Evolutionary conservation across 2,797 vertebrate genomes (phyloP).

Genomic region (Enteromius trimaculatus): DNA sequence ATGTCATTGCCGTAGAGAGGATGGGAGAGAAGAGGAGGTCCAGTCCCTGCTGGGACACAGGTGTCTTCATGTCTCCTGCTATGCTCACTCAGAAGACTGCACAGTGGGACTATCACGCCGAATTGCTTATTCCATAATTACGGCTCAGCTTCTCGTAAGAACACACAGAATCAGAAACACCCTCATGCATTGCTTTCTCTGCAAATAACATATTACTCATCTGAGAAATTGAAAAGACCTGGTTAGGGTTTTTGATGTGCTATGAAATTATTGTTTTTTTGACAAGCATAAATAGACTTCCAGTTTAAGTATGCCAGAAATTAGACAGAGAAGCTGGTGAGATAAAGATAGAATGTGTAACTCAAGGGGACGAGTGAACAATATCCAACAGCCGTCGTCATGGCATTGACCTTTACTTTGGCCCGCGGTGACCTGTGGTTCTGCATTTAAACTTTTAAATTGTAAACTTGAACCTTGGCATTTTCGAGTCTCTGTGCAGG

Average conservation of each 20-base stretch:
- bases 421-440: conserved; percentile 74
- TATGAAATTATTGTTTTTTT: conserved; percentile 38
- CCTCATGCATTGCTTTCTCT: conserved; percentile 33
- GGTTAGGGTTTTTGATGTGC: conserved; percentile 12
- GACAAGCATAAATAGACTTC: conserved; percentile 13
- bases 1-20: conserved; percentile 4
- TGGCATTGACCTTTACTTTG: conserved; percentile 74
- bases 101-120: conserved; percentile 51
- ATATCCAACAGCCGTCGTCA: conserved; percentile 72
- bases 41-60: conserved; percentile 61
- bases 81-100: conserved; percentile 47
- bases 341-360: conserved; percentile 54
- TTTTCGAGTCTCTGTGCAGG: conserved; percentile 72
- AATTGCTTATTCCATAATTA: conserved; percentile 58
- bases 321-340: conserved; percentile 2
- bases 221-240: conserved; percentile 37
- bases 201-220: conserved; percentile 48
- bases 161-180: conserved; percentile 39
- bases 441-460: conserved; percentile 67
- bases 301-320: conserved; percentile 14
- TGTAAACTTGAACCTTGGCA: conserved; percentile 79
- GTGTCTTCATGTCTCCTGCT: conserved; percentile 65
- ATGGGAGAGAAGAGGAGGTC: conserved; percentile 8
- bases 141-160: conserved; percentile 39
- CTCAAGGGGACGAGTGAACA: conserved; percentile 48